Percentiles rank a stretch among this genome's conserved stretches.
phyloP scores from a whole-genome alignment of 2,797 vertebrate genomes.

The Triplophysa bombifrons region DNA sequence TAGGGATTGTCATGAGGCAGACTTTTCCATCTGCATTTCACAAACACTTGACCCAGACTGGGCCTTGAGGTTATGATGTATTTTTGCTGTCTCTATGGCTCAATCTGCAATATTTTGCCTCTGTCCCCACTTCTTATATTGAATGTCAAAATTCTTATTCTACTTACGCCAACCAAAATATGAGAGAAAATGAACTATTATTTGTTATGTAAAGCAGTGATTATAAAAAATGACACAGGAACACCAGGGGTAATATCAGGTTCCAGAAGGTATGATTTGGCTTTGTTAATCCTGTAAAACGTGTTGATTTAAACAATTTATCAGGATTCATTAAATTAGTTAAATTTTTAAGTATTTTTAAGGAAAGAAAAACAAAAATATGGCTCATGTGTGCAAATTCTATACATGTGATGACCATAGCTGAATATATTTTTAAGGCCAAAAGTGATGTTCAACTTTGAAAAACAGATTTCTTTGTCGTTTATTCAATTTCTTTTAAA shows the following conservation, averaged over 20 bases:
- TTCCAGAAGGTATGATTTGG: background rate
- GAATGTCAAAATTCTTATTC: slow-evolving; percentile 20
- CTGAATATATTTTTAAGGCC: background rate
- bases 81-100: slow-evolving; percentile 44
- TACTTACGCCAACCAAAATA: background rate
- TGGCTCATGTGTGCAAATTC: background rate
- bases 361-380: background rate
- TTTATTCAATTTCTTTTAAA: too few relatives aligned
- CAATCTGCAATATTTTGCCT: slow-evolving; percentile 31
- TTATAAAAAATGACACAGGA: background rate
- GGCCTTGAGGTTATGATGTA: background rate
- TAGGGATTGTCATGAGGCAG: slow-evolving; percentile 11
- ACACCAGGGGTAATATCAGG: background rate
- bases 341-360: background rate
- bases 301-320: background rate
- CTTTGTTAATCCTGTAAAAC: background rate
- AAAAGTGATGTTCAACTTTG: too few relatives aligned
- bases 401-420: background rate
- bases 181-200: background rate
- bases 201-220: background rate
- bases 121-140: slow-evolving; percentile 24
- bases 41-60: slow-evolving; percentile 25
- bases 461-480: too few relatives aligned
- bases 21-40: slow-evolving; percentile 47
- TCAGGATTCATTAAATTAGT: background rate